These are phyloP conservation scores for Cervus canadensis DNA, from an alignment of 2,113 vertebrate genomes.

Conservation along the genomic window DNA sequence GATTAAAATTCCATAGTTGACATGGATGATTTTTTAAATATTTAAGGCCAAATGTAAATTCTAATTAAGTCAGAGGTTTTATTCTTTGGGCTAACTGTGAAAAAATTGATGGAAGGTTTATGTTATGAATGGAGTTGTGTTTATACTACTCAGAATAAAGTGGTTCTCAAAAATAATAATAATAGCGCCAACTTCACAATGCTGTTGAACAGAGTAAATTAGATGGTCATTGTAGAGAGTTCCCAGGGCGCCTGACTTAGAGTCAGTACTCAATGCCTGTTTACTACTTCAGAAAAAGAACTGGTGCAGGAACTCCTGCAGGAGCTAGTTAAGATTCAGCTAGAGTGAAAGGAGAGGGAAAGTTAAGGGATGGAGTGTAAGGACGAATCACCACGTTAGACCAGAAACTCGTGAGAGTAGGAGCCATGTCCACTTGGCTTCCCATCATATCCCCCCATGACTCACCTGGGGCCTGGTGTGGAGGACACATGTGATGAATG, in stretches of 20 bases:
- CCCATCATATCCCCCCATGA: too few relatives aligned
- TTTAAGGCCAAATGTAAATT: background rate
- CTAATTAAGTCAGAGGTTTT: background rate
- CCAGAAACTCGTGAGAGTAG: background rate
- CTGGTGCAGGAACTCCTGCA: background rate
- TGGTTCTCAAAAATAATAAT: background rate
- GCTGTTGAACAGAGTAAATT: background rate
- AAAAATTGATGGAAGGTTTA: background rate
- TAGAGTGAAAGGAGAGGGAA: background rate
- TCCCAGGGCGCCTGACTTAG: too few relatives aligned
- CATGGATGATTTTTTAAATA: background rate
- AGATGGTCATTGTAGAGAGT: background rate
- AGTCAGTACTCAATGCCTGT: fast-evolving
- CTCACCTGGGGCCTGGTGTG: background rate
- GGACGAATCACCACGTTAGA: background rate
- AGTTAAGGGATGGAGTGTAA: fast-evolving
- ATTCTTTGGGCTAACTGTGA: background rate
- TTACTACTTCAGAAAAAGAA: background rate
- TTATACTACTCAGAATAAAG: background rate
- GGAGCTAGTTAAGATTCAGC: background rate
- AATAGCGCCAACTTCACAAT: background rate
- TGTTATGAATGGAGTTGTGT: background rate
- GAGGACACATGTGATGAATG: background rate
- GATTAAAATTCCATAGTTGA: background rate
- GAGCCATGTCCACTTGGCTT: fast-evolving